Percentiles rank a stretch among this genome's conserved stretches.
Evolutionary conservation across 2,113 vertebrate genomes (phyloP).

Genomic region (Tragelaphus imberbis): DNA sequence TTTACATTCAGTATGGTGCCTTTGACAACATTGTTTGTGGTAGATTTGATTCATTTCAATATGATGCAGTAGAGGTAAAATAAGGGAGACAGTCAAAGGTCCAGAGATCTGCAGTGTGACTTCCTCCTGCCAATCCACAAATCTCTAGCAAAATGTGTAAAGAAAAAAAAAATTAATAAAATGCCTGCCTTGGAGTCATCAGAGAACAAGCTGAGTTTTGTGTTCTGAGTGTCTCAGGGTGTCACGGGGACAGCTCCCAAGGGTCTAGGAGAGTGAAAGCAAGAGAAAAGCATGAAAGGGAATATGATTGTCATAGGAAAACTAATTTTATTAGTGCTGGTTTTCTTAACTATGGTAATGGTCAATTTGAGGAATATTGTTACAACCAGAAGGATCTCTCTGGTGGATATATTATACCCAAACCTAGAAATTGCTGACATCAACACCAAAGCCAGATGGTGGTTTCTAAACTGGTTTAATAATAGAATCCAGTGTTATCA

Average conservation of each 20-base stretch:
- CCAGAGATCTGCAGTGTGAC: neutral
- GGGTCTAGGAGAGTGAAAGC: neutral
- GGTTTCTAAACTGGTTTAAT: constrained; percentile 37
- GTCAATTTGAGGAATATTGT: constrained; percentile 8
- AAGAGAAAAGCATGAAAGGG: neutral
- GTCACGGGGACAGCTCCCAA: neutral
- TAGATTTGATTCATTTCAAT: neutral
- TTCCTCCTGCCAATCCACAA: neutral
- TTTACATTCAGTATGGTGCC: neutral
- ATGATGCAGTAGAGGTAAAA: fast-evolving
- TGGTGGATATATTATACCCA: neutral
- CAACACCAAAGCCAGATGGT: constrained; percentile 40
- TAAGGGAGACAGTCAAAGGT: neutral
- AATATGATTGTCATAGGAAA: neutral
- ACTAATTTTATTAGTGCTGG: neutral
- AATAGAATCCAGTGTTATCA: constrained; percentile 36
- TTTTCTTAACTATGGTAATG: neutral
- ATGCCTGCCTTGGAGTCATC: neutral
- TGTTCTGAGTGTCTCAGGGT: neutral
- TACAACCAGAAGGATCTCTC: neutral
- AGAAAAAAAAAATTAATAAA: neutral
- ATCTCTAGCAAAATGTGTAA: neutral
- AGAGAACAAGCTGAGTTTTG: neutral
- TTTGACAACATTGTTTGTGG: neutral
- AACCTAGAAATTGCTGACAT: constrained; percentile 41